Percentiles rank a stretch among this genome's conserved stretches.
Evolutionary conservation across 1,140 invertebrate genomes (phyloP).

Genomic region (Drosophila nigrodunni): DNA sequence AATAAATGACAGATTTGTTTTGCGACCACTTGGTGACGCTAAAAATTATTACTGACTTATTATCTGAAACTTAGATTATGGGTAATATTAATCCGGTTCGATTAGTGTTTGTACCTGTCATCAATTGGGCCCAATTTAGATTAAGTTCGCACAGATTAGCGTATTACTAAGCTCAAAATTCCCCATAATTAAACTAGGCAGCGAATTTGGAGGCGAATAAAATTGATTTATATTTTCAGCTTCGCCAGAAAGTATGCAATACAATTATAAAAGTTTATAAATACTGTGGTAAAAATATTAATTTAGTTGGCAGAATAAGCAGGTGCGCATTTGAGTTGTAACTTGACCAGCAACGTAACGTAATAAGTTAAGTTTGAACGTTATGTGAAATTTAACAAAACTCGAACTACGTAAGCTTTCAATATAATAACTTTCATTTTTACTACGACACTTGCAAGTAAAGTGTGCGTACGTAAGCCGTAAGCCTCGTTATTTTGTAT

Average conservation of each 20-base stretch:
- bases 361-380: no score
- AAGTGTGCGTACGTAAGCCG: no score
- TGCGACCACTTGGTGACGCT: neutral
- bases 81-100: conserved; percentile 16
- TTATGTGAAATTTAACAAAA: no score
- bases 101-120: conserved; percentile 20
- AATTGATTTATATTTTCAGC: neutral
- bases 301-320: no score
- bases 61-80: conserved; percentile 19
- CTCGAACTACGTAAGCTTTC: no score
- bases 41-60: conserved; percentile 7
- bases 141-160: conserved; percentile 10
- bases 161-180: conserved; percentile 2
- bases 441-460: no score
- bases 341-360: no score
- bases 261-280: neutral
- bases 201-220: neutral
- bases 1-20: conserved; percentile 32
- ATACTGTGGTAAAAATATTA: no score
- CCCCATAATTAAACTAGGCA: neutral
- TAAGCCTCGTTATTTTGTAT: no score
- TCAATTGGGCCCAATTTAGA: conserved; percentile 23
- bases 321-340: no score
- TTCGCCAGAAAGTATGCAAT: conserved; percentile 5
- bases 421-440: no score